Evolutionary conservation across 1,140 invertebrate species (phyloP).

Genomic region (Solen grandis): DNA sequence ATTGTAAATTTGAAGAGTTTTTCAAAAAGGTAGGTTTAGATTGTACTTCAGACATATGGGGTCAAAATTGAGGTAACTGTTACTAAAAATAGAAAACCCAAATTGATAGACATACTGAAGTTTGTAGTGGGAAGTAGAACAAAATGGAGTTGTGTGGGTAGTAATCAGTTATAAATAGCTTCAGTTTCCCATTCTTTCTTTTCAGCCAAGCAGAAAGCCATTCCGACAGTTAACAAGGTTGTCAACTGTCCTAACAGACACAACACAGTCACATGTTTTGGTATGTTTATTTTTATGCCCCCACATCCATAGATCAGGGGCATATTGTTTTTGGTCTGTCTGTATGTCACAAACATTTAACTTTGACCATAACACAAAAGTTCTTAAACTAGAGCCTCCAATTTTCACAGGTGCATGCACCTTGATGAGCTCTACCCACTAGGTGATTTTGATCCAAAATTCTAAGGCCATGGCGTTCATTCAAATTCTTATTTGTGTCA

Average conservation of each 20-base stretch:
- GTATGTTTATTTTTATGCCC: slow-evolving; percentile 29
- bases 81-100: too few relatives aligned
- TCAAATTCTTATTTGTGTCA: too few relatives aligned
- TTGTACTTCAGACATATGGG: background rate
- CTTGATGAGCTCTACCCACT: background rate
- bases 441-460: background rate
- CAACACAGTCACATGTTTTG: slow-evolving; percentile 16
- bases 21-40: background rate
- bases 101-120: background rate
- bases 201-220: slow-evolving; percentile 34
- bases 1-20: too few relatives aligned
- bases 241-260: slow-evolving; percentile 27
- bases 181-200: too few relatives aligned
- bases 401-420: background rate
- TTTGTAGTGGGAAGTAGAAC: background rate
- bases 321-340: background rate
- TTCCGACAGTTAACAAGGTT: slow-evolving; percentile 37
- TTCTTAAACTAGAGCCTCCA: background rate
- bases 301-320: slow-evolving; percentile 13
- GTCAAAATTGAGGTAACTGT: too few relatives aligned
- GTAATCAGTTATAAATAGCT: slow-evolving; percentile 9
- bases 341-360: background rate
- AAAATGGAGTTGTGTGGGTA: background rate
- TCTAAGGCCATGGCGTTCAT: background rate
- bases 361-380: slow-evolving; percentile 3